These are phyloP conservation scores for Chironomus striatipennis DNA, from an alignment of 1,140 invertebrate genomes.

Conservation along the genomic window DNA sequence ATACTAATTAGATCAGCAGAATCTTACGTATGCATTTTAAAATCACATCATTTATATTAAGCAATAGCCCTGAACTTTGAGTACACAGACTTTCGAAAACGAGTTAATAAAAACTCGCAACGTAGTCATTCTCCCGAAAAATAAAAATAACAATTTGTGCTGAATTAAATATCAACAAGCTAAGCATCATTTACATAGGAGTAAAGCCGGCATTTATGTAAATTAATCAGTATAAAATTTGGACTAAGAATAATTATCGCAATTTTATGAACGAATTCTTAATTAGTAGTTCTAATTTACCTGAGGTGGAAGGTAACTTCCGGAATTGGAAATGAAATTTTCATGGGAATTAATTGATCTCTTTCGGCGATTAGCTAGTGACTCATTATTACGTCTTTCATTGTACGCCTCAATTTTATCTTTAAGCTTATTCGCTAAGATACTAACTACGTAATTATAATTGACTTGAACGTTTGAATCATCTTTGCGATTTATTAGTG, in stretches of 20 bases:
- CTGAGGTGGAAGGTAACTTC: background rate
- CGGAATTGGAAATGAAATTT: background rate
- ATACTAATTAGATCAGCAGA: too few species aligned
- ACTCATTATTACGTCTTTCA: background rate
- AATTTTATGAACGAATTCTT: background rate
- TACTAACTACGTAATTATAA: conserved; percentile 12
- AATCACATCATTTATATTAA: too few species aligned
- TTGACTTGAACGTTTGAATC: background rate
- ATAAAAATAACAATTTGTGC: too few species aligned
- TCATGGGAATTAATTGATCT: background rate
- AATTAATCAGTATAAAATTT: background rate
- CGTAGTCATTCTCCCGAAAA: too few species aligned
- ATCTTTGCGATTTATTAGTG: conserved; percentile 19
- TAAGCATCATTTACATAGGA: too few species aligned
- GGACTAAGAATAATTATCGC: background rate
- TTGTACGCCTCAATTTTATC: conserved; percentile 16
- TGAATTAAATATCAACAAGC: too few species aligned
- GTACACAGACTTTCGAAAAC: too few species aligned
- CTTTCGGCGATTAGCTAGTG: too few species aligned
- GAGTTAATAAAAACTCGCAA: too few species aligned
- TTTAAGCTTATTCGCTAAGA: background rate
- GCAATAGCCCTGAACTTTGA: too few species aligned
- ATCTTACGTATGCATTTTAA: too few species aligned
- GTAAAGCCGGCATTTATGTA: background rate
- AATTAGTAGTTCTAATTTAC: background rate